These are phyloP conservation scores for Saccostrea echinata DNA, from an alignment of 1,140 invertebrate species.

Conservation along the genomic window DNA sequence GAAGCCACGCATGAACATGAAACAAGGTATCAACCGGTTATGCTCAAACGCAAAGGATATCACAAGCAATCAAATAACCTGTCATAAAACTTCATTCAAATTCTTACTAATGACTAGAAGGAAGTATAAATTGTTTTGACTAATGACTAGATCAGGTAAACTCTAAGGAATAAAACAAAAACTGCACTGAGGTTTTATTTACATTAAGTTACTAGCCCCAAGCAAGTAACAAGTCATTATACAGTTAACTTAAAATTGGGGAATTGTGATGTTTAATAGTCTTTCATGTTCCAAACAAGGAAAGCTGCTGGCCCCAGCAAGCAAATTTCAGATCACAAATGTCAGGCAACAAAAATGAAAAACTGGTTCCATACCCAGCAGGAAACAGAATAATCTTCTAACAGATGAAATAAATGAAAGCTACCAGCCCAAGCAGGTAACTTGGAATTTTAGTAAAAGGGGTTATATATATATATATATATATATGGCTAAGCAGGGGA, in stretches of 20 bases:
- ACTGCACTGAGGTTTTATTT: no score
- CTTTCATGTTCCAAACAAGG: no score
- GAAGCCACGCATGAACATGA: not conserved
- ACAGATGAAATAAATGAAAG: not conserved
- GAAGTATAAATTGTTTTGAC: not conserved
- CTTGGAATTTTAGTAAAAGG: not conserved
- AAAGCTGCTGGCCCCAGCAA: not conserved
- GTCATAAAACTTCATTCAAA: no score
- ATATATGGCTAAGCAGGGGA: not conserved
- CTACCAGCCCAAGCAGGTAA: conserved; percentile 41
- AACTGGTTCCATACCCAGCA: no score
- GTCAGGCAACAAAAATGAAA: no score
- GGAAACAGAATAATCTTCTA: not conserved
- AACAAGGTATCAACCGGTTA: not conserved
- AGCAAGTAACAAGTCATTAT: no score
- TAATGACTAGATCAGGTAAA: not conserved
- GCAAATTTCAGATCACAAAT: not conserved
- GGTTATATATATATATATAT: no score
- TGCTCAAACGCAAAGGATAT: not conserved
- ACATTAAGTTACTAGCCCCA: no score
- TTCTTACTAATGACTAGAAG: not conserved
- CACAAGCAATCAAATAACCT: not conserved
- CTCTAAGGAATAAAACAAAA: not conserved
- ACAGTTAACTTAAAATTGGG: no score
- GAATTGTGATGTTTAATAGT: no score